phyloP scores from a whole-genome alignment of 2,113 vertebrate species.

The Otis tarda region DNA sequence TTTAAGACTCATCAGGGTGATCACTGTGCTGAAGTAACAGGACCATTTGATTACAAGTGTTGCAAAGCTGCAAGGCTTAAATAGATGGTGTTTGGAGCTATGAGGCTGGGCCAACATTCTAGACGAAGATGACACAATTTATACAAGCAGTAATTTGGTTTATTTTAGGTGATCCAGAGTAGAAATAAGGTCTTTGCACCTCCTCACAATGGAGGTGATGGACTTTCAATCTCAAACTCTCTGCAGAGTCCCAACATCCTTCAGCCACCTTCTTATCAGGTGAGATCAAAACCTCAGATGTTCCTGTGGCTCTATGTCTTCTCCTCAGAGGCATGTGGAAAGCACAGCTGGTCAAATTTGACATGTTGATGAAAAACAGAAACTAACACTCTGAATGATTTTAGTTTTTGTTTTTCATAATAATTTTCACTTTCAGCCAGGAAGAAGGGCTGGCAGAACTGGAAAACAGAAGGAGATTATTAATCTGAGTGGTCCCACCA shows the following conservation, averaged over 20 bases:
- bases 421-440: neutral
- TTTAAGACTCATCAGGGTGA: neutral
- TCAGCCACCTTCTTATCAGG: neutral
- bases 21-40: neutral
- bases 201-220: neutral
- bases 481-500: neutral
- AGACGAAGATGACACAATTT: neutral
- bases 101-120: neutral
- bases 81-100: neutral
- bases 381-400: neutral
- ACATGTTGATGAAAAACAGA: neutral
- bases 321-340: neutral
- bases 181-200: neutral
- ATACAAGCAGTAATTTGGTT: neutral
- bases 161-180: neutral
- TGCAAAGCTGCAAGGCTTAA: neutral
- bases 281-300: neutral
- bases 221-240: neutral
- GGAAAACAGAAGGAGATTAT: conserved; percentile 7
- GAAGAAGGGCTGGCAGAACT: neutral
- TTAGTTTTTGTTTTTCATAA: neutral
- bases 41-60: neutral
- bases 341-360: neutral
- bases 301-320: neutral
- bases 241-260: neutral